These are phyloP conservation scores for Muntiacus muntjak DNA, from an alignment of 2,113 vertebrate species.

Conservation along the genomic window DNA sequence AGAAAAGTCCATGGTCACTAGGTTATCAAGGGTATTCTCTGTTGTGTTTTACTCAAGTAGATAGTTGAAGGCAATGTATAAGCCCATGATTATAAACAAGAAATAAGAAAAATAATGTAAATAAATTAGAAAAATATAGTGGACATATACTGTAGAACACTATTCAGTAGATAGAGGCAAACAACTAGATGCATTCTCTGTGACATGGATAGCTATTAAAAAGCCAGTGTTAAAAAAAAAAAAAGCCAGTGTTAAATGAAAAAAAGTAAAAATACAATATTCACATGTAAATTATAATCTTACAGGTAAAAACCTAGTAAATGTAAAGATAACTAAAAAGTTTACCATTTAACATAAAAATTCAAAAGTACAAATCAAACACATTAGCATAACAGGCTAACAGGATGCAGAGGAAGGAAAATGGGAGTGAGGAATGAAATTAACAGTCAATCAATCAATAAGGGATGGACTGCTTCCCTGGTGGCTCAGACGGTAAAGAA, in stretches of 20 bases:
- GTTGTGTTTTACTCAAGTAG: not conserved
- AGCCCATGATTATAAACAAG: not conserved
- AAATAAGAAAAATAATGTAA: not conserved
- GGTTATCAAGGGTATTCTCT: not conserved
- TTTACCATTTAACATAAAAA: not conserved
- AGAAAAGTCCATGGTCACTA: not conserved
- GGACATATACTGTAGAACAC: not conserved
- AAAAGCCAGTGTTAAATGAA: not conserved
- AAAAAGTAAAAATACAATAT: not conserved
- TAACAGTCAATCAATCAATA: not conserved
- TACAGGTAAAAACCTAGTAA: not conserved
- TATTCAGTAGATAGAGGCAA: not conserved
- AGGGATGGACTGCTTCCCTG: not conserved
- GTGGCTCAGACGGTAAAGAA: not conserved
- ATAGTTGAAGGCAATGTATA: not conserved
- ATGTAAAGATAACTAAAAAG: not conserved
- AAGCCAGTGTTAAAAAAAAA: not conserved
- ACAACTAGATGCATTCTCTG: not conserved
- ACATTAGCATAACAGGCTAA: not conserved
- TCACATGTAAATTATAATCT: not conserved
- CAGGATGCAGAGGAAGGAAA: not conserved
- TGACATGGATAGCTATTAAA: not conserved
- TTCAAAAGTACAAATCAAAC: not conserved
- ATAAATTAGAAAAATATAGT: not conserved
- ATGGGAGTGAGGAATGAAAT: not conserved